Evolutionary conservation across 2,888 invertebrate species (phyloP), one percentile per base, ranked within the genome.

Genomic region (Lottia gigantea): DNA sequence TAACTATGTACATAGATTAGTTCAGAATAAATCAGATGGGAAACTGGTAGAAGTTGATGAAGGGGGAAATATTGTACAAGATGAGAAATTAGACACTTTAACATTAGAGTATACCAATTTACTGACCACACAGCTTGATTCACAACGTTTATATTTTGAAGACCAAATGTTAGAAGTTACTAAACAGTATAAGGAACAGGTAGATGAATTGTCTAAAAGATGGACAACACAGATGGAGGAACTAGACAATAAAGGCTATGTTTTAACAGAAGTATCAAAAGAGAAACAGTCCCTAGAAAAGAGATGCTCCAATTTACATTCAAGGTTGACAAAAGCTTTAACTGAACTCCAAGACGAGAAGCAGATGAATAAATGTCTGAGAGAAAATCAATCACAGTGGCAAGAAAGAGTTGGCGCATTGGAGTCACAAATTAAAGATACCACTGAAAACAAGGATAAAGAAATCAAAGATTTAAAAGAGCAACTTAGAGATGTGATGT

Each of bases 101-200:
- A 97, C 97, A 87, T 91, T 98, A 74, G 98, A 99, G 91, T 98
- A 97, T 87, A 97, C 97, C 0, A 97, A 98, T 90, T 91, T 98
- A 72, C 90, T 99, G 63, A 98, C 98, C 1, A 95, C 95, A 67
- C 99, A 99, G 85, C 90, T 99, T 66, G 98, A 98, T 88, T 93
- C 95, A 19, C 98, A 99, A 89, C 91, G 98, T 25, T 92, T 93
- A 80, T 97, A 94, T 89, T 98, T 95, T 89, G 97, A 98, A 88
- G 94, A 95, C 67, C 92, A 92, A 81, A 90, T 95, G 75, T 90
- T 80, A 40, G 80, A 82, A 40, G 81, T 89, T 61, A 89, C 89
- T 70, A 85, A 87, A 70, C 83, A 85, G 62, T 83, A 86, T 11
- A 75, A 84, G 14, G 79, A 83, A 70, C 73, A 83, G 83, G 79